Evolutionary conservation across 2,113 vertebrate species (phyloP).

Genomic region (Australoheros scitulus): DNA sequence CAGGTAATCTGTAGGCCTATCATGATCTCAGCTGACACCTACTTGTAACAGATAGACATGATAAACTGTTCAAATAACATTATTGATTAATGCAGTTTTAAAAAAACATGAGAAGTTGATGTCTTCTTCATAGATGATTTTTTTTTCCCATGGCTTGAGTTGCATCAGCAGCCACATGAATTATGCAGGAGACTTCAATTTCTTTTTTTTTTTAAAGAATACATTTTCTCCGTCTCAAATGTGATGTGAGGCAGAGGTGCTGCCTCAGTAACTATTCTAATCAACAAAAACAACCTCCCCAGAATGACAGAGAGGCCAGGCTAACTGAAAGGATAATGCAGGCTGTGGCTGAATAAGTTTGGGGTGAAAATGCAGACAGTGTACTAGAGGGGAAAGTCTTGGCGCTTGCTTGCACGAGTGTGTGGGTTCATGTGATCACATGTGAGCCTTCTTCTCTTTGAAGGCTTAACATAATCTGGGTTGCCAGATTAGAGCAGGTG

Average conservation of each 20-base stretch:
- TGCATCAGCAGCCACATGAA: conserved; percentile 3
- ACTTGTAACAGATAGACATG: not conserved
- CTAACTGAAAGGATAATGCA: not conserved
- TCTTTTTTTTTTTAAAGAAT: not conserved
- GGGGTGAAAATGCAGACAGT: not conserved
- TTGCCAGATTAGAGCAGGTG: conserved; percentile 73
- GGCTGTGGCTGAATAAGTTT: not conserved
- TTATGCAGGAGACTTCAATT: not conserved
- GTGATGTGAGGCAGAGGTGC: conserved; percentile 4
- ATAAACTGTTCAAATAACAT: not conserved
- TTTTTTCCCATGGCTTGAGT: not conserved
- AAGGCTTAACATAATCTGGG: conserved; percentile 66
- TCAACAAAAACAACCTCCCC: conserved; percentile 14
- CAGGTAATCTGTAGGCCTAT: not conserved
- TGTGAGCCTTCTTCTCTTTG: conserved; percentile 55
- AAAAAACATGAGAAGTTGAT: not conserved
- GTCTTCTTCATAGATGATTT: not conserved
- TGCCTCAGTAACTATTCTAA: not conserved
- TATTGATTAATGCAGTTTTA: conserved; percentile 2
- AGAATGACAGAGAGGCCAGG: not conserved
- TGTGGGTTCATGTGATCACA: conserved; percentile 43
- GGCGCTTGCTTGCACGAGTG: not conserved
- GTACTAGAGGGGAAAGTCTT: not conserved
- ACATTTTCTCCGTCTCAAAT: not conserved
- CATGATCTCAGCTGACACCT: not conserved